These are phyloP conservation scores for Conus betulinus DNA, from an alignment of 1,140 invertebrate genomes.

Conservation along the genomic window DNA sequence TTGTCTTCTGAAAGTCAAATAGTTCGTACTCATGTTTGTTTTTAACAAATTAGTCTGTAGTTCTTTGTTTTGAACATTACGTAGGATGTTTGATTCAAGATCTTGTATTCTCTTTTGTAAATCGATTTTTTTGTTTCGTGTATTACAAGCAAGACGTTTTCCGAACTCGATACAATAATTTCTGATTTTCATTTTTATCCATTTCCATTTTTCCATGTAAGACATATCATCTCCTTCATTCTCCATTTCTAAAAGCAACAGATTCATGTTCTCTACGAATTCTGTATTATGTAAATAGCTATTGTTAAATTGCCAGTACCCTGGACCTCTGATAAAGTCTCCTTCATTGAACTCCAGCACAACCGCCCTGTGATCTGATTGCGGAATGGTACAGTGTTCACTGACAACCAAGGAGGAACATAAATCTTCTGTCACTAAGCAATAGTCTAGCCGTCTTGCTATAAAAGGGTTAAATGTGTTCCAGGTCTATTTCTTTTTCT, in stretches of 20 bases:
- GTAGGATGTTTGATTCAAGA: no score
- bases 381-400: not conserved
- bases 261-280: not conserved
- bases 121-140: no score
- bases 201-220: not conserved
- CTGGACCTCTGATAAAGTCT: not conserved
- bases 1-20: not conserved
- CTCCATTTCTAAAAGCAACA: not conserved
- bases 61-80: not conserved
- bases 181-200: not conserved
- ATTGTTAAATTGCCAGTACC: not conserved
- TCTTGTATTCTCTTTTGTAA: no score
- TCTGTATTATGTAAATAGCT: not conserved
- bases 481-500: not conserved
- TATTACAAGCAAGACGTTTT: not conserved
- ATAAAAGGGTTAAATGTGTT: not conserved
- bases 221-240: not conserved
- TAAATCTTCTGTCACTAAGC: conserved; percentile 3
- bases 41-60: not conserved
- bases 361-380: not conserved
- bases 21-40: not conserved
- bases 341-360: not conserved
- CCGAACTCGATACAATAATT: not conserved
- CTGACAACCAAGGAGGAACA: not conserved
- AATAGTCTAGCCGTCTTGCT: not conserved